Evolutionary conservation across 2,113 vertebrate genomes (phyloP).

Genomic region (Corythornis vintsioides): DNA sequence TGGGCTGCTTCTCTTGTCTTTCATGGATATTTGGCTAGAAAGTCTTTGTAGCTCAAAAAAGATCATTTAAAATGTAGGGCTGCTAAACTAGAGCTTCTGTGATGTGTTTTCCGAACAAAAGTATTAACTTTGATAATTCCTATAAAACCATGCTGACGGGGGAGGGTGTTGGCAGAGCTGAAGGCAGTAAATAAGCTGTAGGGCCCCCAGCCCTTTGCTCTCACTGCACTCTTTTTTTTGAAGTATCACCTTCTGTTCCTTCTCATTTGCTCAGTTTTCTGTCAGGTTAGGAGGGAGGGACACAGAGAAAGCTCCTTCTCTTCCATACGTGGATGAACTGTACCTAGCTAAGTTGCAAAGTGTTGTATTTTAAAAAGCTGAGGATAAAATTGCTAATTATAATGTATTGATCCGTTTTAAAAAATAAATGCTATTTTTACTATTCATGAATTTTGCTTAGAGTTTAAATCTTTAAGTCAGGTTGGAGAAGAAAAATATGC

Average conservation of each 20-base stretch:
- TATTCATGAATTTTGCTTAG: background rate
- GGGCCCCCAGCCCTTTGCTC: background rate
- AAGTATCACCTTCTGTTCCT: background rate
- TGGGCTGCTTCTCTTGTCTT: conserved; percentile 37
- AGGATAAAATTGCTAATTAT: background rate
- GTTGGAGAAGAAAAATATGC: background rate
- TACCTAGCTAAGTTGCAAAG: background rate
- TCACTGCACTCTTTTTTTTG: background rate
- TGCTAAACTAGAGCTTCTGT: background rate
- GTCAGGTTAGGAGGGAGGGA: background rate
- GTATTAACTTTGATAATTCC: background rate
- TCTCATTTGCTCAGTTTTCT: background rate
- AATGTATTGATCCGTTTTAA: background rate
- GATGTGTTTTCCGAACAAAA: background rate
- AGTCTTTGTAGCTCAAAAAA: background rate
- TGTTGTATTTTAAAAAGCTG: background rate
- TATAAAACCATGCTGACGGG: background rate
- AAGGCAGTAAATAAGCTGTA: background rate
- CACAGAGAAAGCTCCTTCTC: background rate
- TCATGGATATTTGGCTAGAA: background rate
- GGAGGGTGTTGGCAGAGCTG: conserved; percentile 11
- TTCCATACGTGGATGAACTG: background rate
- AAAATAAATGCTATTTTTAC: background rate
- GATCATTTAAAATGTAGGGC: background rate
- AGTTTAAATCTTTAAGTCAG: background rate